A percentile compares a stretch with the other conserved stretches of the same genome.
phyloP scores from a whole-genome alignment of 2,888 invertebrate species.

The Diplolepis rosae region DNA sequence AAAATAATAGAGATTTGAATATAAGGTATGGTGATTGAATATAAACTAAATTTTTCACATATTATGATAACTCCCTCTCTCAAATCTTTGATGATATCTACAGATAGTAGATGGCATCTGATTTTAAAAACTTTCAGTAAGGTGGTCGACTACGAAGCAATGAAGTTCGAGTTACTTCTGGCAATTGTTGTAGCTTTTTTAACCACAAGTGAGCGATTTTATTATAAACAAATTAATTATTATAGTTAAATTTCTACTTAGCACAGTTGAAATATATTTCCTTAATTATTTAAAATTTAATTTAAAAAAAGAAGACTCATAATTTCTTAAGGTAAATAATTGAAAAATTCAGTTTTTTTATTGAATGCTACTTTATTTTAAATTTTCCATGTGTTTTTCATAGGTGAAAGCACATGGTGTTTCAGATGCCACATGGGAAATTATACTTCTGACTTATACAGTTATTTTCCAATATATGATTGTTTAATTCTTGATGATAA shows the following conservation, averaged over 20 bases:
- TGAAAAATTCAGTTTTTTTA: background rate
- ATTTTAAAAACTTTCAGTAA: background rate
- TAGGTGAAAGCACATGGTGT: conserved; percentile 25
- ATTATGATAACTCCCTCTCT: background rate
- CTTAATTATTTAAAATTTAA: background rate
- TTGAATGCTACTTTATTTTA: background rate
- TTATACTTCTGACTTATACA: background rate
- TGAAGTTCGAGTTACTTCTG: conserved; percentile 11
- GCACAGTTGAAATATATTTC: background rate
- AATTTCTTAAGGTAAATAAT: background rate
- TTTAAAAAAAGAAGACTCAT: background rate
- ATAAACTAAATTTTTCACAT: no score
- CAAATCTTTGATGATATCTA: background rate
- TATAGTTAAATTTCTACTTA: background rate
- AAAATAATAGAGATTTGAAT: no score
- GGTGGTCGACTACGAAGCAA: conserved; percentile 1
- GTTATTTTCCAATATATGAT: background rate
- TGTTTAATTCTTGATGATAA: background rate
- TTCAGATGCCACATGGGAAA: conserved; percentile 15
- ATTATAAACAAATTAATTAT: background rate
- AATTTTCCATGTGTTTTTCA: background rate
- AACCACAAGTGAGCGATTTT: conserved; percentile 12
- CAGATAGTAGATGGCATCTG: background rate
- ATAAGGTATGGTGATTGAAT: no score
- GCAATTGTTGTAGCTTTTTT: background rate